phyloP scores from a whole-genome alignment of 1,140 invertebrate genomes.

The Atopsyche davidsoni region DNA sequence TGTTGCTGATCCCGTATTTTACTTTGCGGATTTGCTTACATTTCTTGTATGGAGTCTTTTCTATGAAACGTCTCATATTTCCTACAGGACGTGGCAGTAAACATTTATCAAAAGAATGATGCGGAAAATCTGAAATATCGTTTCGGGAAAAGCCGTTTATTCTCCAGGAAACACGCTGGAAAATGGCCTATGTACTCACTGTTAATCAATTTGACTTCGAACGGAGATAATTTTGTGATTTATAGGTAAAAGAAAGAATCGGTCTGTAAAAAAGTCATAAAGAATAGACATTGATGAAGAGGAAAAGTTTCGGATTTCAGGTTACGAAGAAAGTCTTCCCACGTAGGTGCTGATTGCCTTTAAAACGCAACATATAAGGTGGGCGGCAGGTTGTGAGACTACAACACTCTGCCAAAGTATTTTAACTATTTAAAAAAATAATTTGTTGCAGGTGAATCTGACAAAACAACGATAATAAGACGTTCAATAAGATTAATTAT shows the following conservation, averaged over 20 bases:
- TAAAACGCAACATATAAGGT: too few species aligned
- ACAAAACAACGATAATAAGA: too few species aligned
- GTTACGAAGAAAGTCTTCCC: not conserved
- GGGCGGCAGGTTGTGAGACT: too few species aligned
- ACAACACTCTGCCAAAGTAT: too few species aligned
- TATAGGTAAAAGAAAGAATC: constrained; percentile 22
- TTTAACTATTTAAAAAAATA: too few species aligned
- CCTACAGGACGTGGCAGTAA: constrained; percentile 17
- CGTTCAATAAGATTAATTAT: too few species aligned
- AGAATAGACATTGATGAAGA: constrained; percentile 27
- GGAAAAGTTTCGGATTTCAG: too few species aligned
- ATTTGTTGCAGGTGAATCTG: too few species aligned
- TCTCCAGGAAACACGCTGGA: constrained; percentile 26
- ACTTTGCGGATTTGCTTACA: too few species aligned
- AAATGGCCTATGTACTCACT: constrained; percentile 27
- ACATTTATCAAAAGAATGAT: constrained; percentile 30
- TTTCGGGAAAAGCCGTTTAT: constrained; percentile 25
- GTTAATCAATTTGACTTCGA: constrained; percentile 30
- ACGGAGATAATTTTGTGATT: constrained; percentile 27
- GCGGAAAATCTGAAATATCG: constrained; percentile 31
- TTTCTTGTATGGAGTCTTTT: too few species aligned
- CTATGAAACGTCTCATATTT: constrained; percentile 27
- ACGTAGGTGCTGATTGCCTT: too few species aligned
- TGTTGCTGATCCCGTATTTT: too few species aligned
- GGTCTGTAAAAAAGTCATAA: constrained; percentile 29